Conservation (phyloP, 2,888 invertebrate species). For the Melieria crassipennis region DNA sequence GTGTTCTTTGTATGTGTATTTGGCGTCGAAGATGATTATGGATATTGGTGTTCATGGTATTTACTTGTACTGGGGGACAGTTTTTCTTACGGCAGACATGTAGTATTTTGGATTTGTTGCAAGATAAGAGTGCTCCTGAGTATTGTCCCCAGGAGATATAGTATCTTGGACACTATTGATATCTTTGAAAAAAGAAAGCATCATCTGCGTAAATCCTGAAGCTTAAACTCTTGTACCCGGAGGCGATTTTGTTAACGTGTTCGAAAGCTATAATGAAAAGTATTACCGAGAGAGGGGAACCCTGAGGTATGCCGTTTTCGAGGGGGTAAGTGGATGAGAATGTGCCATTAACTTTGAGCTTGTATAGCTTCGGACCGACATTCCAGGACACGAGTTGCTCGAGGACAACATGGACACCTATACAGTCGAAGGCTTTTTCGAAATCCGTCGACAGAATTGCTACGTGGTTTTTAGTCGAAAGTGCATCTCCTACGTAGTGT, state of each 20-base stretch:
- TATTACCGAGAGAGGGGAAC: slow-evolving; percentile 2
- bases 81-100: not conserved
- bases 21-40: slow-evolving; percentile 1
- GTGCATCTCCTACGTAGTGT: slow-evolving; percentile 22
- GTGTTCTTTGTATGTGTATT: slow-evolving; percentile 6
- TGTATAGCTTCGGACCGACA: slow-evolving; percentile 18
- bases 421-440: slow-evolving; percentile 32
- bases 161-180: slow-evolving; percentile 12
- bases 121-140: slow-evolving; percentile 4
- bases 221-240: slow-evolving; percentile 3
- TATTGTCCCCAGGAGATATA: slow-evolving; percentile 9
- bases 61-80: slow-evolving; percentile 3
- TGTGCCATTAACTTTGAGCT: not conserved
- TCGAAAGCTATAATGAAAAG: slow-evolving; percentile 16
- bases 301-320: slow-evolving; percentile 7
- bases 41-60: not conserved
- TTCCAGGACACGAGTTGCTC: slow-evolving; percentile 23
- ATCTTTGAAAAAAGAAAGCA: slow-evolving; percentile 7
- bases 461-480: slow-evolving; percentile 23
- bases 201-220: slow-evolving; percentile 7
- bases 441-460: slow-evolving; percentile 27
- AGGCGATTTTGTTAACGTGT: slow-evolving; percentile 11
- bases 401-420: slow-evolving; percentile 26
- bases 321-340: slow-evolving; percentile 2
- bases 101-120: slow-evolving; percentile 4